These are phyloP conservation scores for Xylocopa sonorina DNA, from an alignment of 1,140 invertebrate genomes.

Conservation along the genomic window DNA sequence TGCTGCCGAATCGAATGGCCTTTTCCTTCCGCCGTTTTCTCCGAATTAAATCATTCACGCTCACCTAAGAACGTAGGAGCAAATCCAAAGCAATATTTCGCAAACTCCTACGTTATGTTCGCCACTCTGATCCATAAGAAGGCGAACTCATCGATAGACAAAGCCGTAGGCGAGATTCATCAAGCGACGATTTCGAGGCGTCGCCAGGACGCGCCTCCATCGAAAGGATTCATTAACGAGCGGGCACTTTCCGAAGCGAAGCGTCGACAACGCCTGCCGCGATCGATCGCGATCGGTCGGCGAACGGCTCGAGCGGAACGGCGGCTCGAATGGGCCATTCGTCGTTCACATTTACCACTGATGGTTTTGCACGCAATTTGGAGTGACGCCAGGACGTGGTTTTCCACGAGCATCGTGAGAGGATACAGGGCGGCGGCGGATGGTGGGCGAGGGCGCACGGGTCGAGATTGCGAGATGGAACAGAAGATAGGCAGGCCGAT, in stretches of 20 bases:
- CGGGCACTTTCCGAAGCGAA: conserved; percentile 17
- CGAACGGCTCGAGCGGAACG: background rate
- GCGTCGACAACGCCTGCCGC: background rate
- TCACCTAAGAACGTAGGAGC: too few relatives aligned
- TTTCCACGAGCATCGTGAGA: conserved; percentile 64
- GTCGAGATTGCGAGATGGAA: conserved; percentile 62
- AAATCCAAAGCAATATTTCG: too few relatives aligned
- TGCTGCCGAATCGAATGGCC: background rate
- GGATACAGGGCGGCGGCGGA: conserved; percentile 44
- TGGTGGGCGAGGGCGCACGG: background rate
- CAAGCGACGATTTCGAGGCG: background rate
- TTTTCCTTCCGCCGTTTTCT: too few relatives aligned
- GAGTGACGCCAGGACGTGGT: conserved; percentile 67
- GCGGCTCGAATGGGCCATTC: conserved; percentile 45
- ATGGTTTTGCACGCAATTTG: conserved; percentile 70
- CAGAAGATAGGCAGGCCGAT: conserved; percentile 66
- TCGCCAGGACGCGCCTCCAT: background rate
- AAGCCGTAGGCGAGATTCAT: too few relatives aligned
- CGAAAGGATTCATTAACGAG: conserved; percentile 37
- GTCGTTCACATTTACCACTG: conserved; percentile 64
- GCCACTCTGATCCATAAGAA: too few relatives aligned
- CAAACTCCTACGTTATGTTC: too few relatives aligned
- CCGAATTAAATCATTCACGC: too few relatives aligned
- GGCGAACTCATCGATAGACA: too few relatives aligned
- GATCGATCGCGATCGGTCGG: conserved; percentile 60